Evolutionary conservation across 1,140 invertebrate species (phyloP).

Genomic region (Lysiphlebus fabarum): DNA sequence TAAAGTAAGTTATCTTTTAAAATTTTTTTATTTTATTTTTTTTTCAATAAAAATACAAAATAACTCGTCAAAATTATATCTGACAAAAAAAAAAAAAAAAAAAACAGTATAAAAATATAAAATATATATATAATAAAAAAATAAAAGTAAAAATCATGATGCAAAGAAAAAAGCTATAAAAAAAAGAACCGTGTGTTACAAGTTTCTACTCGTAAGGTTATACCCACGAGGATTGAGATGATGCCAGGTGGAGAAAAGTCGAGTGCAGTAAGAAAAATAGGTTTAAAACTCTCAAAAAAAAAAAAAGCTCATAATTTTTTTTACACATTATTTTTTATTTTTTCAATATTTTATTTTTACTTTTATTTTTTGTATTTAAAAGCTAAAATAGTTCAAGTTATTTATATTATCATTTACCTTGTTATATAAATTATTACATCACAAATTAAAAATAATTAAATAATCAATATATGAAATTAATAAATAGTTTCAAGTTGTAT

Average conservation of each 20-base stretch:
- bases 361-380: no score
- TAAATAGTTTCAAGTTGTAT: no score
- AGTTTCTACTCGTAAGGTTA: conserved; percentile 4
- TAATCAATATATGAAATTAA: no score
- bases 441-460: no score
- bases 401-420: no score
- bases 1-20: conserved; percentile 20
- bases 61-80: no score
- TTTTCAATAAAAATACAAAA: no score
- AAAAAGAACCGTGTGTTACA: conserved; percentile 14
- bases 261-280: conserved; percentile 10
- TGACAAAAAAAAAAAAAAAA: no score
- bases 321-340: no score
- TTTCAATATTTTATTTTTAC: no score
- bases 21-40: not conserved
- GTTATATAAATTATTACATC: no score
- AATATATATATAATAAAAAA: not conserved
- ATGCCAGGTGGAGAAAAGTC: conserved; percentile 13
- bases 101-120: not conserved
- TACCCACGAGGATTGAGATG: conserved; percentile 11
- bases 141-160: not conserved
- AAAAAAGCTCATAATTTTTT: not conserved
- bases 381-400: no score
- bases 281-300: conserved; percentile 5
- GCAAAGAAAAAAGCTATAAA: not conserved